Evolutionary conservation across 2,113 vertebrate species (phyloP), one percentile per base, ranked within the genome.

Genomic region (Gorsachius goisagi): DNA sequence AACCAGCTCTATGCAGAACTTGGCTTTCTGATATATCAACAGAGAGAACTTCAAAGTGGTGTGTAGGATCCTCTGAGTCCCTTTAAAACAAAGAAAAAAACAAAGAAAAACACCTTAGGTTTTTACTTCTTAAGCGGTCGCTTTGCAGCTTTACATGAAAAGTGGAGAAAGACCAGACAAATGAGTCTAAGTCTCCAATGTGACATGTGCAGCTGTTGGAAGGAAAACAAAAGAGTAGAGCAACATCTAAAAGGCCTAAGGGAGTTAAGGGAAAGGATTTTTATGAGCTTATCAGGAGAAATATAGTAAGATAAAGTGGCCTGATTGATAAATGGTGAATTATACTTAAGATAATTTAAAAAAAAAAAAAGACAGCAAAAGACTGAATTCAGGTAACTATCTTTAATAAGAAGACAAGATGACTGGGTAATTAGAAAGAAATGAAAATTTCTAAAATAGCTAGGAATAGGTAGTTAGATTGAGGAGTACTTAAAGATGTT

Each of bases 251-350:
- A 92, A 89, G 8, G 24, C 24, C n/a, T 69, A 55, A 53, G 12
- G 16, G 16, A 77, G 17, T 49, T 80, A 87, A 69, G 20, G 37
- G 6, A 14, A 59, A 90, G 8, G 6, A 22, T 23, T 75, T 69
- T 60, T 49, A 49, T 20, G 44, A 78, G 26, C 5, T 59, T 59
- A 69, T 64, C 49, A 47, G 16, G 26, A 88, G 56, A 90, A 87
- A 83, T 55, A 75, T 1, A n/a, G 4, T 33, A 76, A 69, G 33
- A 69, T 53, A 62, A 5, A 24, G 30, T 45, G 15, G 12, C 3
- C 23, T 71, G 50, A 83, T 79, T 75, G 58, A 89, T 77, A 86
- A 94, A 88, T 73, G 39, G 27, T 26, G 33, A 90, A 88, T 56
- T 71, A 90, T 73, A 69, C 3, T 76, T 26, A 33, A 73, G 17